Evolutionary conservation across 2,113 vertebrate species (phyloP), one percentile per base, ranked within the genome.

Genomic region (Stigmatopora nigra): DNA sequence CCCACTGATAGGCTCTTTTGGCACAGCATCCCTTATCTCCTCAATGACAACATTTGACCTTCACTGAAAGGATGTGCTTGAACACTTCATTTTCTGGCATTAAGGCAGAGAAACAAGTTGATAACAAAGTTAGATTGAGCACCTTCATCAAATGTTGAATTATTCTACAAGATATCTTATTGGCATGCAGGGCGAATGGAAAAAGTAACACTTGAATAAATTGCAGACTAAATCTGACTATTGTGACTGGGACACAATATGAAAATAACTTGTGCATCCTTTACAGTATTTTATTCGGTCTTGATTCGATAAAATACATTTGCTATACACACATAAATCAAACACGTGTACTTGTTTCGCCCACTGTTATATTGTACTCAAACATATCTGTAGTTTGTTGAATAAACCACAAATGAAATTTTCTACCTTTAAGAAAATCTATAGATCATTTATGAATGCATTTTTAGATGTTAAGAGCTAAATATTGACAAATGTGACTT

Each of bases 191-290:
- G 38, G 38, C 38, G 90, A 78, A 52, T 88, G 93, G 76, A 96
- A 92, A 71, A 93, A 94, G 73, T 84, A 92, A 25, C 80, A 94
- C 55, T n/a, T 90, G 78, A 93, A 72, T 0, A 84, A 71, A 44
- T 82, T 94, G 12, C 86, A 83, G 38, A 92, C 95, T 69, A 48
- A 14, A 48, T 16, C 2, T n/a, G n/a, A 51, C 7, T 3, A 19
- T n/a, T n/a, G 15, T 73, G 52, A 78, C 15, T 71, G 2, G 35
- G 1, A 67, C 4, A 49, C 38, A 38, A 63, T 10, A 53, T 22
- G 20, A 25, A 13, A 53, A 53, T 14, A 53, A 52, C 10, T 11
- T 64, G 53, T 67, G 8, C 31, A 51, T 69, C 16, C 48, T n/a
- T 59, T 73, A 10, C 14, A 59, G 22, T 65, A 5, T 69, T 83